Conservation (phyloP, 2,888 invertebrate species). For the Anodontia alba region DNA sequence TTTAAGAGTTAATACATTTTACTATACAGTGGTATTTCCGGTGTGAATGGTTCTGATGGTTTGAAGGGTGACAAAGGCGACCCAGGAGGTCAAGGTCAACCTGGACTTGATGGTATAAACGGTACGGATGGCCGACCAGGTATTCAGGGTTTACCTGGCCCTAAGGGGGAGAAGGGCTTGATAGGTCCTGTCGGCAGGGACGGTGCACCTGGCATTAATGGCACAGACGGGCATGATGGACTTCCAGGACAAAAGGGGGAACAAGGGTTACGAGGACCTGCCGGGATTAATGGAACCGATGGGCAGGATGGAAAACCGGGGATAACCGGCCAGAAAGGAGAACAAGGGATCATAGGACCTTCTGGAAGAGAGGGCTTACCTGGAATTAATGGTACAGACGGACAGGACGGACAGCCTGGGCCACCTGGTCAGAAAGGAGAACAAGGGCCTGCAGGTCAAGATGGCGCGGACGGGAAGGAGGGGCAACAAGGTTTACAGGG, state of each 20-base stretch:
- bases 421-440: conserved; percentile 24
- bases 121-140: conserved; percentile 28
- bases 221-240: conserved; percentile 44
- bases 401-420: background rate
- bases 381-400: conserved; percentile 15
- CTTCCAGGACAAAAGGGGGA: conserved; percentile 34
- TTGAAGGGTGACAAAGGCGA: conserved; percentile 22
- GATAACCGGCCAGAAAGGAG: conserved; percentile 22
- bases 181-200: conserved; percentile 29
- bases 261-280: conserved; percentile 31
- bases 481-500: conserved; percentile 36
- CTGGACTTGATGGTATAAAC: conserved; percentile 9
- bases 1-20: no score
- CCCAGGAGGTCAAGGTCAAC: conserved; percentile 19
- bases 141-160: conserved; percentile 24
- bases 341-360: conserved; percentile 19
- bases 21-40: background rate
- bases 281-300: conserved; percentile 35
- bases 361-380: conserved; percentile 13
- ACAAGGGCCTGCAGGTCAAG: conserved; percentile 22
- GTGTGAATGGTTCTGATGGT: conserved; percentile 22
- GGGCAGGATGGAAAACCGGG: conserved; percentile 27
- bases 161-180: conserved; percentile 31
- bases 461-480: conserved; percentile 27
- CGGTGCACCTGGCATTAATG: conserved; percentile 10